Base-by-base conservation (phyloP, 2,113 vertebrate genomes). In the Notothenia coriiceps region DNA sequence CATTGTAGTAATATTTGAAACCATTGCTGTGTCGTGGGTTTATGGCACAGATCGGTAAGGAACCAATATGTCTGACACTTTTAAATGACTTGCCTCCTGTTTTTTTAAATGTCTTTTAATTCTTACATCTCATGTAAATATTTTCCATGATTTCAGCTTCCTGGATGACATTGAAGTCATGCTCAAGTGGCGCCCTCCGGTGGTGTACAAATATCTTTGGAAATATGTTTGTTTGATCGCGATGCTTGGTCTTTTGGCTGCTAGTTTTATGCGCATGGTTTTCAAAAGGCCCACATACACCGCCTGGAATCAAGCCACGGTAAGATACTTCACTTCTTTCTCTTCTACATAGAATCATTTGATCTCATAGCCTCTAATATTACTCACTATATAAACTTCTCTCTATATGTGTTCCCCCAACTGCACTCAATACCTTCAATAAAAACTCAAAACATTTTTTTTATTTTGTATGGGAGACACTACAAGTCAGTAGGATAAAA, bases 11-110 rank as follows among this genome's bases (percentile, higher is more conserved):
- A 95, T 99, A 86, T 96, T 99, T 74, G 98, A 99, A 93, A 98
- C 98, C 66, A 82, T 97, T 0, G 96, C 97, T 0, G 97, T 99
- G 91, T 94, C 98, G 6, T 99, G 98, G 98, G 93, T 99, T 89
- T 99, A 99, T 0, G 98, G 98, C 62, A 98, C 98, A 70, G 97
- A 99, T 85, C 98, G 97, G 98, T 99, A 95, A 96, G 96, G 46
- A 29, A 51, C 1, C 2, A 17, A 11, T 14, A 12, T 17, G 17
- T 49, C 7, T 13, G 6, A 46, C 20, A 25, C 2, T 25, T 50
- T 51, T 8, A 29, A 29, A 29, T 29, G 0, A 29, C 29, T 4
- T 29, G 29, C 29, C 29, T 29, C 29, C 29, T 29, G 29, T 29
- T 29, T 29, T 29, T 29, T 29, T 29, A 29, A 29, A 29, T 29